These are phyloP conservation scores for Rafetus swinhoei DNA, from an alignment of 2,113 vertebrate species.

Conservation along the genomic window DNA sequence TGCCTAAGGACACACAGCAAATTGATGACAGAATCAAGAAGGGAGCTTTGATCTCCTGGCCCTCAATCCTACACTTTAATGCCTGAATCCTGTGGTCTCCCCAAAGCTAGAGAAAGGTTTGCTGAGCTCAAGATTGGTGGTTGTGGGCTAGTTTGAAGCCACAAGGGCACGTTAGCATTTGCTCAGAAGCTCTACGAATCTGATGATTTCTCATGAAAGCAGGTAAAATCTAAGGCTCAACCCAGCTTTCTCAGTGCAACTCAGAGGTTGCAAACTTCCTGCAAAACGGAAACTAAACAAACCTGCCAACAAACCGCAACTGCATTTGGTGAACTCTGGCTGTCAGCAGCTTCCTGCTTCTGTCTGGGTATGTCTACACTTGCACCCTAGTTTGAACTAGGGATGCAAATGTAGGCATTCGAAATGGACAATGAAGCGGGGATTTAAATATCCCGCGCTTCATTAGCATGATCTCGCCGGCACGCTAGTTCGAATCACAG, in stretches of 20 bases:
- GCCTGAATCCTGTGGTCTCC: background rate
- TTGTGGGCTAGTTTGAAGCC: background rate
- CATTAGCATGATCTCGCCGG: too few relatives aligned
- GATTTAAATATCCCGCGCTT: too few relatives aligned
- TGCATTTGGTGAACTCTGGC: background rate
- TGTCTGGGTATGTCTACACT: background rate
- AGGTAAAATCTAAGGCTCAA: background rate
- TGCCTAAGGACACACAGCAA: fast-evolving
- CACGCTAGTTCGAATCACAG: too few relatives aligned
- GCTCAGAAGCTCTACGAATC: background rate
- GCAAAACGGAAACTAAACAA: background rate
- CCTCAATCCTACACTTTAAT: background rate
- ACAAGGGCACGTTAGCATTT: background rate
- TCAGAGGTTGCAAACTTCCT: background rate
- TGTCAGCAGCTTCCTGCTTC: background rate
- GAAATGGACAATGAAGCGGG: too few relatives aligned
- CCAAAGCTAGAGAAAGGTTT: background rate
- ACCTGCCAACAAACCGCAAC: background rate
- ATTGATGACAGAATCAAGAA: fast-evolving
- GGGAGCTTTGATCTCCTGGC: fast-evolving
- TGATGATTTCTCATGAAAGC: background rate
- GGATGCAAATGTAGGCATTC: too few relatives aligned
- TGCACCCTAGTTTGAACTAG: too few relatives aligned
- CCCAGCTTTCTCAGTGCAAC: background rate
- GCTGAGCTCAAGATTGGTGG: background rate